Conservation (phyloP, 2,113 vertebrate species). For the Phylloscopus whistleri region DNA sequence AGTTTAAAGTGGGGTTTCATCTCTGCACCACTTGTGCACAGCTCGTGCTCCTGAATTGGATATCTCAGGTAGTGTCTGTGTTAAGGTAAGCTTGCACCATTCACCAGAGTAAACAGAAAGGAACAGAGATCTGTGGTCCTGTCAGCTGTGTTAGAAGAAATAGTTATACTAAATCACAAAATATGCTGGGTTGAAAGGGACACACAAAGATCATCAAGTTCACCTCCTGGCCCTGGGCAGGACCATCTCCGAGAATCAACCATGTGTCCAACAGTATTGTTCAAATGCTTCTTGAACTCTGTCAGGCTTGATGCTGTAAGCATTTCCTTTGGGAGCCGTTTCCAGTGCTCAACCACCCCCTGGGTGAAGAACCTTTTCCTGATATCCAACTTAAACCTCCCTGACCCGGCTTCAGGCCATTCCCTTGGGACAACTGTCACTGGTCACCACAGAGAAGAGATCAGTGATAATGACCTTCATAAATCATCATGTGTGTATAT, state of each 20-base stretch:
- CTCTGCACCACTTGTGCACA: not conserved
- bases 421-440: not conserved
- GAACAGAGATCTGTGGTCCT: not conserved
- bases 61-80: not conserved
- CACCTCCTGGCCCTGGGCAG: not conserved
- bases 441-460: not conserved
- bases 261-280: too few relatives aligned
- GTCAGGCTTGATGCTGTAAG: not conserved
- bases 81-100: not conserved
- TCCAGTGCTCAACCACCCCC: accelerated
- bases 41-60: not conserved
- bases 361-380: not conserved
- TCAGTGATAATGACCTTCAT: not conserved
- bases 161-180: not conserved
- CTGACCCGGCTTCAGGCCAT: not conserved
- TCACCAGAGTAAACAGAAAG: not conserved
- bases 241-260: not conserved
- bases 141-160: not conserved
- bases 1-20: not conserved
- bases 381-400: not conserved
- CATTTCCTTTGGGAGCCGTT: not conserved
- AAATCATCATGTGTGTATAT: too few relatives aligned
- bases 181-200: not conserved
- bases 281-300: not conserved
- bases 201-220: not conserved